These are phyloP conservation scores for Chamaea fasciata DNA, from an alignment of 2,113 vertebrate genomes.

Conservation along the genomic window DNA sequence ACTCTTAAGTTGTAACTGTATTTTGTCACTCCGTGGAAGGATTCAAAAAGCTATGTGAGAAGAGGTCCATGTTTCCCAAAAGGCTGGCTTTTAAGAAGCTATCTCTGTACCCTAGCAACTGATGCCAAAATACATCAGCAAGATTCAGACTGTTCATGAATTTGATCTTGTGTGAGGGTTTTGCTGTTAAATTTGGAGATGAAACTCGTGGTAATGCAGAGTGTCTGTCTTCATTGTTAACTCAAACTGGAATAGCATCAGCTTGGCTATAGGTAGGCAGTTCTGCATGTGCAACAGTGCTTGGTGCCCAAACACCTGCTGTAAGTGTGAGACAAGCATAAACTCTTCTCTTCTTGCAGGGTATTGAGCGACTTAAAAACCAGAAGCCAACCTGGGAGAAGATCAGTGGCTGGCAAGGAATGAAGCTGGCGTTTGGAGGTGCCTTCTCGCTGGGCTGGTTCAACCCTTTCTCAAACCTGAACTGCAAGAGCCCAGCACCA, in stretches of 20 bases:
- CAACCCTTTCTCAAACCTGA: slow-evolving; percentile 82
- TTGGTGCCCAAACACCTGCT: background rate
- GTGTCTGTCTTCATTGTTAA: background rate
- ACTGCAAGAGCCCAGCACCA: slow-evolving; percentile 6
- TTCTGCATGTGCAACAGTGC: background rate
- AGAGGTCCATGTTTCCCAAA: background rate
- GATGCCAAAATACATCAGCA: background rate
- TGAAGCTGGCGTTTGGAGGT: slow-evolving; percentile 82
- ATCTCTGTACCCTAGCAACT: background rate
- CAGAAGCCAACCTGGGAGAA: slow-evolving; percentile 82
- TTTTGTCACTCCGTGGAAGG: background rate
- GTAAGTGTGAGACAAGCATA: rapidly evolving
- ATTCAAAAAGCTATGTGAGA: background rate
- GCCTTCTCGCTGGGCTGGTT: slow-evolving; percentile 83
- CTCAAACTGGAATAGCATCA: background rate
- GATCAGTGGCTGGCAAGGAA: slow-evolving; percentile 75
- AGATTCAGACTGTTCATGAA: background rate
- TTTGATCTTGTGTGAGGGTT: background rate
- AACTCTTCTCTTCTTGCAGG: slow-evolving; percentile 72
- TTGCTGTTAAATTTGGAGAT: background rate
- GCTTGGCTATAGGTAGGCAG: background rate
- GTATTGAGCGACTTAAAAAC: slow-evolving; percentile 90
- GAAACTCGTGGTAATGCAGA: background rate
- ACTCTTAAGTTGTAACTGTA: background rate
- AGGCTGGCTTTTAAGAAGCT: background rate